Conservation (phyloP, 2,113 vertebrate genomes). For the Bombycilla garrulus region DNA sequence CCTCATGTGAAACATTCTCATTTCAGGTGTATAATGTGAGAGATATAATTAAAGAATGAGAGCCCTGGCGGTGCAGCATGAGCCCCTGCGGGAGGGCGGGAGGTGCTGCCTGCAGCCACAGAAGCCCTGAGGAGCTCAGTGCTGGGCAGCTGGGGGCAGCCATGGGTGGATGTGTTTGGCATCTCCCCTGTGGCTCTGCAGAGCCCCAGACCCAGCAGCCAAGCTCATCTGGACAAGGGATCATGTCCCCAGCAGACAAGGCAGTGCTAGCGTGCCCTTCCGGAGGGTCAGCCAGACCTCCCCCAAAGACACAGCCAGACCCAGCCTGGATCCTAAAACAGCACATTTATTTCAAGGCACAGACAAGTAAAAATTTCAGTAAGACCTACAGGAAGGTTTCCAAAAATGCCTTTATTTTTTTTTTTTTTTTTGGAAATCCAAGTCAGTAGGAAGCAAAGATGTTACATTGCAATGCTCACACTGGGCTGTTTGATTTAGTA, state of each 20-base stretch:
- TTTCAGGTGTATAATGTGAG: not conserved
- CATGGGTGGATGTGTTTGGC: rapidly evolving
- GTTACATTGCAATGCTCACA: not conserved
- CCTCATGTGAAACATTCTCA: not conserved
- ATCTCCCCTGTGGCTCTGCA: not conserved
- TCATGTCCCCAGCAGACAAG: not conserved
- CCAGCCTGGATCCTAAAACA: not conserved
- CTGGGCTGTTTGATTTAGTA: not conserved
- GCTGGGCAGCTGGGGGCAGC: not conserved
- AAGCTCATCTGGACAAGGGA: not conserved
- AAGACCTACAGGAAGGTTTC: not conserved
- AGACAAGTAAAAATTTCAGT: not conserved
- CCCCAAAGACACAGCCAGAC: not conserved
- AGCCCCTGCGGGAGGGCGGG: not conserved
- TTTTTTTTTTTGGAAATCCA: not conserved
- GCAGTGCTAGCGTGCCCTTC: not conserved
- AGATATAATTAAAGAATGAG: not conserved
- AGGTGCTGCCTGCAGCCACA: not conserved
- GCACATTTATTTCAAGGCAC: not conserved
- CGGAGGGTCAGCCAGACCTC: not conserved
- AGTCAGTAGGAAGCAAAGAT: not conserved
- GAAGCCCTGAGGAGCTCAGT: not conserved
- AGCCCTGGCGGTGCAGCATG: rapidly evolving
- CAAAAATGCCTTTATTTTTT: not conserved
- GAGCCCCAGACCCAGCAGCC: not conserved